A percentile compares a stretch with the other conserved stretches of the same genome.
These are phyloP conservation scores for Andrena trimmerana DNA, from an alignment of 2,888 invertebrate genomes.

Conservation along the genomic window DNA sequence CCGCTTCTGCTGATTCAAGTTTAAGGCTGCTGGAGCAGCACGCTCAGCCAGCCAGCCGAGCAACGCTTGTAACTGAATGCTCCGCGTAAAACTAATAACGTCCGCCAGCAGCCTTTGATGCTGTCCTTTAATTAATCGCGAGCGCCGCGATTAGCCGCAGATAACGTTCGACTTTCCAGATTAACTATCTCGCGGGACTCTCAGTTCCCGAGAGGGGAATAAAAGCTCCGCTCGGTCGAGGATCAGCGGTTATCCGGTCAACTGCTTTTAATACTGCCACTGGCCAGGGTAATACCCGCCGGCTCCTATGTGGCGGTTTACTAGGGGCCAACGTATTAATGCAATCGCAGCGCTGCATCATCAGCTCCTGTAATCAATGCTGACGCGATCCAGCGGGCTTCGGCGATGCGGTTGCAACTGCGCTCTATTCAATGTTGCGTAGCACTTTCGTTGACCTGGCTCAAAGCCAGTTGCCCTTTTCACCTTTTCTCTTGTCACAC, in stretches of 20 bases:
- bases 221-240: too few relatives aligned
- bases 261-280: slow-evolving; percentile 18
- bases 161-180: not conserved
- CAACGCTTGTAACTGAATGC: not conserved
- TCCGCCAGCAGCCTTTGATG: not conserved
- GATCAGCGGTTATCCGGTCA: slow-evolving; percentile 15
- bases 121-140: slow-evolving; percentile 13
- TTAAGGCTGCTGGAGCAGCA: too few relatives aligned
- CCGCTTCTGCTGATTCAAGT: slow-evolving; percentile 35
- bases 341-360: slow-evolving; percentile 38
- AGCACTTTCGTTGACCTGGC: slow-evolving; percentile 58
- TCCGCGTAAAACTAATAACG: not conserved
- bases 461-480: slow-evolving; percentile 43
- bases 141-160: not conserved
- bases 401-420: slow-evolving; percentile 37
- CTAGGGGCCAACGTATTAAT: slow-evolving; percentile 25
- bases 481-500: slow-evolving; percentile 1
- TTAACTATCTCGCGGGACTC: not conserved
- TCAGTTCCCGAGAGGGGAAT: too few relatives aligned
- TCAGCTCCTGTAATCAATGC: slow-evolving; percentile 35
- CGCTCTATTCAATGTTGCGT: slow-evolving; percentile 39
- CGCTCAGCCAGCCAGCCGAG: too few relatives aligned
- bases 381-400: slow-evolving; percentile 34
- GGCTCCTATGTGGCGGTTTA: not conserved
- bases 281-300: slow-evolving; percentile 39